These are phyloP conservation scores for Cladorhizidae sp. DNA, from an alignment of 37 sponge, comb jelly and placozoan genomes.

Conservation along the genomic window DNA sequence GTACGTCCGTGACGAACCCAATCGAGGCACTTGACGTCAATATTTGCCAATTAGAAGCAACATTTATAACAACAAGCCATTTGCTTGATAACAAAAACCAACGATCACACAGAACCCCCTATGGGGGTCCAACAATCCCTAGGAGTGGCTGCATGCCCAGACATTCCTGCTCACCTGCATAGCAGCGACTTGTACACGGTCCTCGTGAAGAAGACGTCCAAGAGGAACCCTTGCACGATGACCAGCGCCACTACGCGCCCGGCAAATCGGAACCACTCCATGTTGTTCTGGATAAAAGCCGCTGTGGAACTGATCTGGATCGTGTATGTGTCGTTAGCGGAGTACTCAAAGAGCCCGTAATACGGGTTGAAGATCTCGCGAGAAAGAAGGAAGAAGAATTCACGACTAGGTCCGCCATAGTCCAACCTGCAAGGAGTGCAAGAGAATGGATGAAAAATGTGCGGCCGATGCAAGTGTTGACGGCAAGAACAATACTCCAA, in stretches of 20 bases:
- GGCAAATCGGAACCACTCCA: constrained; percentile 90
- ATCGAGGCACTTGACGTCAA: too few species aligned
- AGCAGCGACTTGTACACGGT: constrained; percentile 80
- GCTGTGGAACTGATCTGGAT: constrained; percentile 87
- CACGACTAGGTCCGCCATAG: constrained; percentile 91
- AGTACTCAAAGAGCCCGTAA: constrained; percentile 96
- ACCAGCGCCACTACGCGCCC: constrained; percentile 83
- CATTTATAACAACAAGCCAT: too few species aligned
- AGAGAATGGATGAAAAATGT: neutral
- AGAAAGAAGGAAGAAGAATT: constrained; percentile 96
- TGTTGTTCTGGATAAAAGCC: constrained; percentile 75
- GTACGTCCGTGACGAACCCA: too few species aligned
- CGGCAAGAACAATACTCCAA: neutral
- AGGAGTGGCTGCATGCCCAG: too few species aligned
- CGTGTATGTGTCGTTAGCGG: constrained; percentile 92
- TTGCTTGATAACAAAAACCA: too few species aligned
- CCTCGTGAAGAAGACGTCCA: constrained; percentile 95
- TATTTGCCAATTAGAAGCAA: too few species aligned
- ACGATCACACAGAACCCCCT: too few species aligned
- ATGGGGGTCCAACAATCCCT: too few species aligned
- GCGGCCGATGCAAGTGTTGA: neutral
- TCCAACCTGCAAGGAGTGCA: constrained; percentile 54
- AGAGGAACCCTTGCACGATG: constrained; percentile 81
- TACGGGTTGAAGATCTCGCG: constrained; percentile 92
- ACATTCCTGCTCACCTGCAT: constrained; percentile 13